Evolutionary conservation across 2,888 invertebrate species (phyloP).

Genomic region (Zaprionus lineosus): DNA sequence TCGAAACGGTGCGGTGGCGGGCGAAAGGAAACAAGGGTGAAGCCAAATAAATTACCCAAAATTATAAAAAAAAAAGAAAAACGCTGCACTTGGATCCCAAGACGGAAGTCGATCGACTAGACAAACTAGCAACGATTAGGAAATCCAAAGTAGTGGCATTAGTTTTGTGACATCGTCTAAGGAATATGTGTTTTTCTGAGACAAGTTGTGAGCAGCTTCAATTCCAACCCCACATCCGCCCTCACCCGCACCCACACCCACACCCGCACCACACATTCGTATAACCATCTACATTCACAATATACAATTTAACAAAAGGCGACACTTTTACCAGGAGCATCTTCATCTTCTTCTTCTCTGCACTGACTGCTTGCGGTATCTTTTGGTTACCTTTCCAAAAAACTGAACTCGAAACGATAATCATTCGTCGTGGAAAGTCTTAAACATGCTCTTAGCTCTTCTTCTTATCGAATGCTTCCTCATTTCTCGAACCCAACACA

Average conservation of each 20-base stretch:
- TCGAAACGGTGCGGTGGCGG: neutral
- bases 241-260: no score
- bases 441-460: constrained; percentile 18
- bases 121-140: constrained; percentile 66
- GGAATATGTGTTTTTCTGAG: no score
- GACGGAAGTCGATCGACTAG: constrained; percentile 54
- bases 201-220: neutral
- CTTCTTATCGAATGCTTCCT: constrained; percentile 46
- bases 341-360: neutral
- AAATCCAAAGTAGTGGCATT: constrained; percentile 60
- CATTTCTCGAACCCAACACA: constrained; percentile 50
- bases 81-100: constrained; percentile 23
- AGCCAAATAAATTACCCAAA: constrained; percentile 63
- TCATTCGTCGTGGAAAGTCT: constrained; percentile 34
- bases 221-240: no score
- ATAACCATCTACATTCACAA: no score
- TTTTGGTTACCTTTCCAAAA: constrained; percentile 19
- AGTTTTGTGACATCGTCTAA: constrained; percentile 47
- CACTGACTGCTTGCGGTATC: constrained; percentile 1
- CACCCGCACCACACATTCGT: no score
- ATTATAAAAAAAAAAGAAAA: constrained; percentile 34
- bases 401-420: constrained; percentile 26
- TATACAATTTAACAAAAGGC: no score
- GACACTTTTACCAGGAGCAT: constrained; percentile 7
- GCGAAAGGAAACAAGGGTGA: no score